Evolutionary conservation across 2,888 invertebrate genomes (phyloP).

Genomic region (Oligia fasciuncula): DNA sequence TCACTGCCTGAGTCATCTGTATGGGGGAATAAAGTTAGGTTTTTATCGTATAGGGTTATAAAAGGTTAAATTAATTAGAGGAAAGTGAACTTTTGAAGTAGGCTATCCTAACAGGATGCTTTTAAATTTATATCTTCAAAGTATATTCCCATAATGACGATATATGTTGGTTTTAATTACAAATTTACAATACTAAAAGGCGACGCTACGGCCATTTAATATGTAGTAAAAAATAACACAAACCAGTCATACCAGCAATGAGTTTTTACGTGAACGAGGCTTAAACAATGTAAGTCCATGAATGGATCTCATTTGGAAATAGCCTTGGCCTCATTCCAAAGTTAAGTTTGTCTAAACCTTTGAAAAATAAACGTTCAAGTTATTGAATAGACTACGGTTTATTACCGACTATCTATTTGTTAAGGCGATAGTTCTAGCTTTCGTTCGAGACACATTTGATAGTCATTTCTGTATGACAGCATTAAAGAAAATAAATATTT

Average conservation of each 20-base stretch:
- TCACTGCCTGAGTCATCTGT: constrained; percentile 87
- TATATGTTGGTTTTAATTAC: not conserved
- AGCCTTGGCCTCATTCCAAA: constrained; percentile 27
- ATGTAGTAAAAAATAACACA: not conserved
- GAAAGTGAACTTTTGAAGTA: not conserved
- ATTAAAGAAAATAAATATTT: constrained; percentile 58
- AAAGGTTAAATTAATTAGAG: not conserved
- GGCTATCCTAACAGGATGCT: not conserved
- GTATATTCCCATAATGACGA: not conserved
- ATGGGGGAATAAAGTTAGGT: constrained; percentile 42
- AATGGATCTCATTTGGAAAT: constrained; percentile 21
- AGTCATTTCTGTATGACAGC: constrained; percentile 28
- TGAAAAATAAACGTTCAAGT: not conserved
- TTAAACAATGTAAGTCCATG: not conserved
- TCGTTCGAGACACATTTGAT: constrained; percentile 44
- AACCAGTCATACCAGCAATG: constrained; percentile 12
- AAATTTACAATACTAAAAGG: not conserved
- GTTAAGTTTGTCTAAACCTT: not conserved
- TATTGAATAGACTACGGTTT: constrained; percentile 9
- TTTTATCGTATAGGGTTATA: constrained; percentile 10
- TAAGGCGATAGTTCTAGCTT: constrained; percentile 10
- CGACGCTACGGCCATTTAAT: not conserved
- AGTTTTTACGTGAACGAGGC: not conserved
- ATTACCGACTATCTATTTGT: no score
- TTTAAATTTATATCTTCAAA: not conserved